Percentiles rank a stretch among this genome's conserved stretches.
Evolutionary conservation across 2,888 invertebrate species (phyloP).

Genomic region (Harpalus rufipes): DNA sequence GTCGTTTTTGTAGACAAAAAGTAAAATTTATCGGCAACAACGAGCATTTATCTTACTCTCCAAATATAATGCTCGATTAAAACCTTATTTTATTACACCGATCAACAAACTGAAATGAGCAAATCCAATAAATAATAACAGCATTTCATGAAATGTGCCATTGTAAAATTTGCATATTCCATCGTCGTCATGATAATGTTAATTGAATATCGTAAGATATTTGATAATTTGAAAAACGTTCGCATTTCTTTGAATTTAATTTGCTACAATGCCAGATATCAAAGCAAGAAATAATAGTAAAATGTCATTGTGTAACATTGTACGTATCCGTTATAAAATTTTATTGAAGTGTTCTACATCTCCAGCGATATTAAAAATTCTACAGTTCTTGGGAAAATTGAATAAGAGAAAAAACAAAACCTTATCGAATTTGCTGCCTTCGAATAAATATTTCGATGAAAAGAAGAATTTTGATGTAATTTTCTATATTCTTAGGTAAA

Average conservation of each 20-base stretch:
- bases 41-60: no score
- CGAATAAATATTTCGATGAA: constrained; percentile 46
- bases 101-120: no score
- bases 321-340: constrained; percentile 44
- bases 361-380: constrained; percentile 38
- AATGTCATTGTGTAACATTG: constrained; percentile 31
- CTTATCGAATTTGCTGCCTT: constrained; percentile 47
- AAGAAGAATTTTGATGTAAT: constrained; percentile 48
- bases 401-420: constrained; percentile 38
- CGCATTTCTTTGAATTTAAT: constrained; percentile 8
- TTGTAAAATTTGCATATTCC: neutral
- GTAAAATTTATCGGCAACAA: no score
- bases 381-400: constrained; percentile 32
- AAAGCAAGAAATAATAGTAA: constrained; percentile 30
- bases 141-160: neutral
- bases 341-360: constrained; percentile 45
- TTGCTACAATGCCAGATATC: constrained; percentile 19
- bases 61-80: no score
- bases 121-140: neutral
- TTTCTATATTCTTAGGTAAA: constrained; percentile 27
- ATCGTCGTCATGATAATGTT: neutral
- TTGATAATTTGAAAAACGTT: neutral
- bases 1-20: no score
- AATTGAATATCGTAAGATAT: neutral
- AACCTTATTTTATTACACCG: no score